These are phyloP conservation scores for Pogoniulus pusillus DNA, from an alignment of 2,797 vertebrate species.

Conservation along the genomic window DNA sequence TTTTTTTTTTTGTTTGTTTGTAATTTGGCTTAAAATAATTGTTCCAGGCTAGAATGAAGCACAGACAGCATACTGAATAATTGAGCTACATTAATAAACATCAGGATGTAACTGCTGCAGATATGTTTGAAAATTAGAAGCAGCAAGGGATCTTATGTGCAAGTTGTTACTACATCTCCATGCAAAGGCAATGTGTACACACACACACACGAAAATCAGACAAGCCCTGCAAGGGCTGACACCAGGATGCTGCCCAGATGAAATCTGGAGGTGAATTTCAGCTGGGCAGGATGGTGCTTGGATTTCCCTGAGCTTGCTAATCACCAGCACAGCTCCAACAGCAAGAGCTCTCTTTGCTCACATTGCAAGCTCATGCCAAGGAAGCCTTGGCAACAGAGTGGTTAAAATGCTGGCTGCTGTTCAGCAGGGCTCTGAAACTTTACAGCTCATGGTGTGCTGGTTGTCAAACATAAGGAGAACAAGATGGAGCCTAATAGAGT, in stretches of 20 bases:
- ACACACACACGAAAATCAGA: too few relatives aligned
- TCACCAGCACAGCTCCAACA: neutral
- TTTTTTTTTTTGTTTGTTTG: neutral
- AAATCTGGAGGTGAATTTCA: fast-evolving
- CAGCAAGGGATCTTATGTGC: neutral
- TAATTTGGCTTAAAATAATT: neutral
- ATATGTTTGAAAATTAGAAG: neutral
- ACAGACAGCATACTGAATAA: neutral
- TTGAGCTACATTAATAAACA: neutral
- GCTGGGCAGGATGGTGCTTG: fast-evolving
- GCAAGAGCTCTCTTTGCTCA: neutral
- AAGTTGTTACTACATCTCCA: neutral
- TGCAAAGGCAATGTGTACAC: neutral
- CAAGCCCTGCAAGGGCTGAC: neutral
- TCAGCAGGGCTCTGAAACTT: neutral
- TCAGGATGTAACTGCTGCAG: neutral
- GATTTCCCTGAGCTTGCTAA: neutral
- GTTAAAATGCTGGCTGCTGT: neutral
- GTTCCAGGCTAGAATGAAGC: neutral
- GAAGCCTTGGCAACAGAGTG: neutral
- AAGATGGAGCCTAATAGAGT: neutral
- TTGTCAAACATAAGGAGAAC: neutral
- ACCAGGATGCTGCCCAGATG: fast-evolving
- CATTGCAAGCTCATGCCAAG: neutral
- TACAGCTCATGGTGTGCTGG: neutral